Evolutionary conservation across 1,140 invertebrate genomes (phyloP).

Genomic region (Charaxes varanes): DNA sequence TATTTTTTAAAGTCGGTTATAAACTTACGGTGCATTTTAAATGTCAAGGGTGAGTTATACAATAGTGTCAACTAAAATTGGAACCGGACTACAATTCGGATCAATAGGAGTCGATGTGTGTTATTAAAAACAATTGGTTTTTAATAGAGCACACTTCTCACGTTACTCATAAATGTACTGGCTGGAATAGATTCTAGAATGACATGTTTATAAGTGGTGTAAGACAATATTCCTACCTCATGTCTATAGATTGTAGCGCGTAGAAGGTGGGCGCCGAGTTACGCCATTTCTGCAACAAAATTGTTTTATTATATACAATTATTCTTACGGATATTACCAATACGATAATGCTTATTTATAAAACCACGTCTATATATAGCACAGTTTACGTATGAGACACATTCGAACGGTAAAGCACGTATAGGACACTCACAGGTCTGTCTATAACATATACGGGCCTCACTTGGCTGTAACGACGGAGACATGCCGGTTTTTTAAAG

Average conservation of each 20-base stretch:
- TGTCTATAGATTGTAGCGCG: conserved; percentile 57
- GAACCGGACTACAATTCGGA: conserved; percentile 45
- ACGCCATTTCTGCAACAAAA: conserved; percentile 63
- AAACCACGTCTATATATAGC: too few relatives aligned
- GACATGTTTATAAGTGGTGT: background rate
- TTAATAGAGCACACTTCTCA: conserved; percentile 38
- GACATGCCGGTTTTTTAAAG: conserved; percentile 30
- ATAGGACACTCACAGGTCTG: conserved; percentile 56
- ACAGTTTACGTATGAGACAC: background rate
- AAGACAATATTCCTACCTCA: conserved; percentile 49
- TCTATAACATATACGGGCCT: conserved; percentile 64
- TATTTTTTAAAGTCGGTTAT: background rate
- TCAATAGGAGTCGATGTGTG: conserved; percentile 58
- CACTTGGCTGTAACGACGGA: conserved; percentile 61
- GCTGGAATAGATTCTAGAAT: conserved; percentile 10
- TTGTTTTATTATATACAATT: too few relatives aligned
- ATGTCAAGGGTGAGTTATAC: conserved; percentile 52
- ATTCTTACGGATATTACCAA: too few relatives aligned
- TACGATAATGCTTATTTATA: too few relatives aligned
- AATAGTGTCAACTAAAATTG: conserved; percentile 33
- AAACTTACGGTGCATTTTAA: conserved; percentile 27
- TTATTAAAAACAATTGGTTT: conserved; percentile 57
- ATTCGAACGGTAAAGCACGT: conserved; percentile 2
- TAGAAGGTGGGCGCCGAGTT: conserved; percentile 64
- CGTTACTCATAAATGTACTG: conserved; percentile 13